phyloP scores from a whole-genome alignment of 2,888 invertebrate species.

The Stratiomys singularior region DNA sequence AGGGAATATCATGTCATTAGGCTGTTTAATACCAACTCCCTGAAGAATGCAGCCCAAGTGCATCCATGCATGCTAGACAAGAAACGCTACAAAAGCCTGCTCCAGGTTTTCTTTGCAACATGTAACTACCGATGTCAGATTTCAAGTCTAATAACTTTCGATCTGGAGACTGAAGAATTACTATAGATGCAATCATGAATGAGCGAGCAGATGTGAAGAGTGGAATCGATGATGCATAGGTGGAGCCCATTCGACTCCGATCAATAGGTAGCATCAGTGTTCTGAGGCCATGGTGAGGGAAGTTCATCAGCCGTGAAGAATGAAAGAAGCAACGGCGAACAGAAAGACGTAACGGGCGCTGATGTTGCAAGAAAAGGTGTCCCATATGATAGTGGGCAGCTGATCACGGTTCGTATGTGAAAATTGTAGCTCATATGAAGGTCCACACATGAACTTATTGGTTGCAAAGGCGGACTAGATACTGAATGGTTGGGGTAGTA shows the following conservation, averaged over 20 bases:
- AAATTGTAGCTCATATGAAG: too few species aligned
- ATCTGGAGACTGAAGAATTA: constrained; percentile 3
- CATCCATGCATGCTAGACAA: neutral
- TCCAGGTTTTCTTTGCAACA: too few species aligned
- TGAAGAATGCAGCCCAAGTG: neutral
- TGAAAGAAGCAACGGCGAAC: too few species aligned
- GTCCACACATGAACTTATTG: too few species aligned
- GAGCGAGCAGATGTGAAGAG: neutral
- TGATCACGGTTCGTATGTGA: too few species aligned
- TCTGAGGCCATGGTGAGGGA: too few species aligned
- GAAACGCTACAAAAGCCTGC: neutral
- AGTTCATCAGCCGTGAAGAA: too few species aligned
- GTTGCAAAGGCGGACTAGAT: too few species aligned
- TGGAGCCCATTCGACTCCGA: neutral
- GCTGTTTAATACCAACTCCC: neutral
- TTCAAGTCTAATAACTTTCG: constrained; percentile 5
- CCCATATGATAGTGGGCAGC: too few species aligned
- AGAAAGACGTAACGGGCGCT: too few species aligned
- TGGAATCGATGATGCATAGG: neutral
- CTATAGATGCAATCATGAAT: constrained; percentile 9
- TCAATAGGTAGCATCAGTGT: neutral
- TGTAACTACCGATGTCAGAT: neutral
- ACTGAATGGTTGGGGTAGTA: too few species aligned
- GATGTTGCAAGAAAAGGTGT: too few species aligned
- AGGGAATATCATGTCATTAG: neutral